Conservation (phyloP, 1,140 invertebrate species). For the Drosophila littoralis region DNA sequence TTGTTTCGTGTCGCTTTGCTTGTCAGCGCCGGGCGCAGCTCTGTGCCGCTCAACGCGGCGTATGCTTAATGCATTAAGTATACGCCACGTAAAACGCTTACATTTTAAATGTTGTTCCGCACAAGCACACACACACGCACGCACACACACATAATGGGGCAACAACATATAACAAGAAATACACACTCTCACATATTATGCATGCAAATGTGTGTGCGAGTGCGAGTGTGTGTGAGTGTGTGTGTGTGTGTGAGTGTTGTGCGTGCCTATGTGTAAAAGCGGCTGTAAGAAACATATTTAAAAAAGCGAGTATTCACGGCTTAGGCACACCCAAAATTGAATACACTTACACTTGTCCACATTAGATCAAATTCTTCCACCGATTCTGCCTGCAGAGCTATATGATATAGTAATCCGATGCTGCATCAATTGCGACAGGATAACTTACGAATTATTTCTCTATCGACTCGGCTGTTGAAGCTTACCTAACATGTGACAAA, state of each 20-base stretch:
- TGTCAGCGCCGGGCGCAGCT: constrained; percentile 34
- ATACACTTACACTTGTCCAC: too few species aligned
- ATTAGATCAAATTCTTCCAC: too few species aligned
- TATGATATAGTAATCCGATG: too few species aligned
- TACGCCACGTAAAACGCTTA: constrained; percentile 75
- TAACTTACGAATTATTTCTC: too few species aligned
- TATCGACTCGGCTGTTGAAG: too few species aligned
- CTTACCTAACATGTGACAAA: too few species aligned
- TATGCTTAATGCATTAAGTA: constrained; percentile 77
- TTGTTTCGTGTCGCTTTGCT: constrained; percentile 32
- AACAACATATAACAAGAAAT: constrained; percentile 18
- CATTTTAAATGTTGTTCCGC: constrained; percentile 68
- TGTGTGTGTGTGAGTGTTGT: constrained; percentile 1
- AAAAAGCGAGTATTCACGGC: too few species aligned
- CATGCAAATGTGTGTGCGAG: constrained; percentile 28
- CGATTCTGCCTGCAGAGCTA: too few species aligned
- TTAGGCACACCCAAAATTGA: too few species aligned
- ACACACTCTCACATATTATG: constrained; percentile 26
- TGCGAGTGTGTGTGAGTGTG: background rate
- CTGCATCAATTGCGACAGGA: too few species aligned
- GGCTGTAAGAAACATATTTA: constrained; percentile 19
- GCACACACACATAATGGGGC: constrained; percentile 1
- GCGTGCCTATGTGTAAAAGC: constrained; percentile 48
- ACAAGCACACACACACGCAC: background rate
- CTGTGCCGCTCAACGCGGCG: constrained; percentile 38